Percentiles rank a stretch among this genome's conserved stretches.
These are phyloP conservation scores for Pachyuromys duprasi DNA, from an alignment of 2,797 vertebrate species.

Conservation along the genomic window DNA sequence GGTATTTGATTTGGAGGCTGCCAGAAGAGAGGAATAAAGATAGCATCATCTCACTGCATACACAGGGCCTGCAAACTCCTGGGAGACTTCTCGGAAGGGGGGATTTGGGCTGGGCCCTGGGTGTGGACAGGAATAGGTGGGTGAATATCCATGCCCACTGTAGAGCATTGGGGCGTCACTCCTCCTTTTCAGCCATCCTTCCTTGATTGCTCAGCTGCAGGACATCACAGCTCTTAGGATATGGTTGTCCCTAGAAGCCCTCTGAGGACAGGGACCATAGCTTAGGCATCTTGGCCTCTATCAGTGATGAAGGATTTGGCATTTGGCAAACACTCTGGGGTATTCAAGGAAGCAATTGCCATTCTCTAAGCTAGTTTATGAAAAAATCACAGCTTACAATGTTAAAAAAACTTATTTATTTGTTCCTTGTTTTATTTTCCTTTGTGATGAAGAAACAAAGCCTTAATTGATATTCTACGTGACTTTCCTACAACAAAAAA, in stretches of 20 bases:
- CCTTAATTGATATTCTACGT: slow-evolving; percentile 15
- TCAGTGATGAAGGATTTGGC: not conserved
- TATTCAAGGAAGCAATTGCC: not conserved
- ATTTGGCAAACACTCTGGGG: not conserved
- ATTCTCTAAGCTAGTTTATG: slow-evolving; percentile 37
- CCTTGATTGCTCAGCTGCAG: not conserved
- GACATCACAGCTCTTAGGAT: not conserved
- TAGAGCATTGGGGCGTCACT: fast-evolving
- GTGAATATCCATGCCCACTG: not conserved
- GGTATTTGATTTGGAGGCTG: not conserved
- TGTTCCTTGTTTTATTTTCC: slow-evolving; percentile 63
- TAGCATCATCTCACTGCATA: not conserved
- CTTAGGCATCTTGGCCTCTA: not conserved
- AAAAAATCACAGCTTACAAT: slow-evolving; percentile 51
- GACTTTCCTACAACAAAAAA: slow-evolving; percentile 31
- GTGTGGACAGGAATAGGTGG: not conserved
- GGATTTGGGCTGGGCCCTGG: not conserved
- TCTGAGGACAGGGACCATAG: slow-evolving; percentile 12
- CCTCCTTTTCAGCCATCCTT: not conserved
- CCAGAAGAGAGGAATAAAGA: not conserved
- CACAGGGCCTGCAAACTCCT: not conserved
- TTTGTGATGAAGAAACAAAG: slow-evolving; percentile 45
- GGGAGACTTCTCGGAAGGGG: not conserved
- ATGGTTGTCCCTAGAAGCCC: not conserved
- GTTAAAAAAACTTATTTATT: slow-evolving; percentile 64